A percentile compares a stretch with the other conserved stretches of the same genome.
Conservation (phyloP, 2,797 vertebrate genomes). For the Furcifer pardalis region DNA sequence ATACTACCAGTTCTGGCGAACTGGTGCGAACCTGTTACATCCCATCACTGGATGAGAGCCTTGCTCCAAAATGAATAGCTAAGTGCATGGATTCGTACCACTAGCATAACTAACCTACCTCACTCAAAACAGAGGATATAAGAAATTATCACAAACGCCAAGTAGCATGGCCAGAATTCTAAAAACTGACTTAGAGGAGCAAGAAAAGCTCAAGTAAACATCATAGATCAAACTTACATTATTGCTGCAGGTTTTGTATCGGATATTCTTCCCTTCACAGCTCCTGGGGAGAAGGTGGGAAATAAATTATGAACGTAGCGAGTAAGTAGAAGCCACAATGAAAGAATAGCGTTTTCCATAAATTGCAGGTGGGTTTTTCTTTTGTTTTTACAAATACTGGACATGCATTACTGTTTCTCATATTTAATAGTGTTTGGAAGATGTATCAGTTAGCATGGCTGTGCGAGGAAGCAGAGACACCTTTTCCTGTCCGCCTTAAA, state of each 20-base stretch:
- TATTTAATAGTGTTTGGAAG: constrained; percentile 30
- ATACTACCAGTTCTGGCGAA: too few species aligned
- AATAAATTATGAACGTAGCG: constrained; percentile 51
- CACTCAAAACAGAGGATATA: background rate
- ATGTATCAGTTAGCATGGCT: constrained; percentile 25
- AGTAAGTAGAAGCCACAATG: constrained; percentile 3
- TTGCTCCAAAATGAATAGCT: background rate
- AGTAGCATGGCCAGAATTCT: too few species aligned
- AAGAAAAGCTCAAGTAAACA: constrained; percentile 38
- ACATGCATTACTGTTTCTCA: constrained; percentile 32
- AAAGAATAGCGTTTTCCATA: constrained; percentile 37
- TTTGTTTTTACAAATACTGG: constrained; percentile 38
- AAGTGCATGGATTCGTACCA: background rate
- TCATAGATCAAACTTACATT: constrained; percentile 76
- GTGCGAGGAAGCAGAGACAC: background rate
- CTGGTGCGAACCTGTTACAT: too few species aligned
- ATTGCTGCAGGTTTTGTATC: constrained; percentile 94
- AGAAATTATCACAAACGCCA: background rate
- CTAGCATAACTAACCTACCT: background rate
- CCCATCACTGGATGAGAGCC: constrained; percentile 33
- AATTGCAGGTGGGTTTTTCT: too few species aligned
- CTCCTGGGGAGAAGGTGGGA: constrained; percentile 77
- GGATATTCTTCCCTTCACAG: constrained; percentile 92
- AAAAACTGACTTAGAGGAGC: constrained; percentile 38
- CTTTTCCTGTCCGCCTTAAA: constrained; percentile 21